Evolutionary conservation across 2,797 vertebrate species (phyloP).

Genomic region (Poeciliopsis gracilis): DNA sequence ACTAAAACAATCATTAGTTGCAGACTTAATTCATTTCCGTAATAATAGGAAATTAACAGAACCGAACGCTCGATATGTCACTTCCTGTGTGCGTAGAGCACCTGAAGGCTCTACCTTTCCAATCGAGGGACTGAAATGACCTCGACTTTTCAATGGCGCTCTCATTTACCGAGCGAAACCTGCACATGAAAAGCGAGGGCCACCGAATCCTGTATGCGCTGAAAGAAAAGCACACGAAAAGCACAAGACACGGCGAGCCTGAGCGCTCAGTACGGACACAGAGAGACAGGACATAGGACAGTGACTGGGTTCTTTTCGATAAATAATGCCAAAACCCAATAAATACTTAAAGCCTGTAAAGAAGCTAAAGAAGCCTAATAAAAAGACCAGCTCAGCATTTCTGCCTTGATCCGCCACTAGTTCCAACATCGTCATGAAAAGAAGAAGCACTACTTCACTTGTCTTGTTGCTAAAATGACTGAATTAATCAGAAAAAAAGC

Average conservation of each 20-base stretch:
- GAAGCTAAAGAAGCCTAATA: not conserved
- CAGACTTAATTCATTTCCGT: too few species aligned
- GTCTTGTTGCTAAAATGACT: not conserved
- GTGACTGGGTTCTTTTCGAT: conserved; percentile 55
- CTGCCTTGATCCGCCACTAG: not conserved
- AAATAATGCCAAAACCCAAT: not conserved
- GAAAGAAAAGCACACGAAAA: conserved; percentile 67
- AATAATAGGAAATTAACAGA: not conserved
- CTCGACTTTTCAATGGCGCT: not conserved
- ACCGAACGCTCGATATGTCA: not conserved
- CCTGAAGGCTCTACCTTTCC: not conserved
- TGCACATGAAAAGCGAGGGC: not conserved
- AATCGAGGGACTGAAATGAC: not conserved
- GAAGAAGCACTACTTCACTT: not conserved
- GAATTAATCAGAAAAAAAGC: not conserved
- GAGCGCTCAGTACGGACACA: conserved; percentile 66
- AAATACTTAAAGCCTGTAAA: not conserved
- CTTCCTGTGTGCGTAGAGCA: not conserved
- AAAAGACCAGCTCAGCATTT: conserved; percentile 1
- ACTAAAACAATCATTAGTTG: too few species aligned
- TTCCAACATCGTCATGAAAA: not conserved
- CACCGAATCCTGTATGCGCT: conserved; percentile 15
- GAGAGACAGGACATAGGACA: conserved; percentile 83
- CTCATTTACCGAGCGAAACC: not conserved
- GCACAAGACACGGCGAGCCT: conserved; percentile 65